phyloP scores from a whole-genome alignment of 2,888 invertebrate species.

The Cenopis cana region DNA sequence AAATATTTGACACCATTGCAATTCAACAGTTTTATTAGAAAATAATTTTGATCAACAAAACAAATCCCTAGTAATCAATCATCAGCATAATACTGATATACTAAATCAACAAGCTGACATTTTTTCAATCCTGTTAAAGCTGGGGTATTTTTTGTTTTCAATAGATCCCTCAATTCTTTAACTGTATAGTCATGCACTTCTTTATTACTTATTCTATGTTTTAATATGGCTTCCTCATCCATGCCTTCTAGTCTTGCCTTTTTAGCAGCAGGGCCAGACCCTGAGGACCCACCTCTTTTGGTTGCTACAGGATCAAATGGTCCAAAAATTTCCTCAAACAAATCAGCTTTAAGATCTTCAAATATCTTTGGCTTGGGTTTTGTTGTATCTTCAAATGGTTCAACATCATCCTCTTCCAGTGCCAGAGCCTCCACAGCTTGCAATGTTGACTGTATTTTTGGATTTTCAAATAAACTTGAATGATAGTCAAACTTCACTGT shows the following conservation, averaged over 20 bases:
- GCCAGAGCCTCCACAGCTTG: constrained; percentile 88
- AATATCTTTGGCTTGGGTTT: constrained; percentile 61
- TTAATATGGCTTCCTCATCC: constrained; percentile 62
- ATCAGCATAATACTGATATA: constrained; percentile 61
- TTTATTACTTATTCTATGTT: constrained; percentile 56
- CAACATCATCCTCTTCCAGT: constrained; percentile 83
- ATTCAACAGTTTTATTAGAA: constrained; percentile 13
- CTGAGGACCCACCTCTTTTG: constrained; percentile 59
- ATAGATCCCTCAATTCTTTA: constrained; percentile 66
- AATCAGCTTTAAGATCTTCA: constrained; percentile 66
- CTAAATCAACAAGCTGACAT: constrained; percentile 67
- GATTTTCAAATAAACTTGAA: constrained; percentile 88
- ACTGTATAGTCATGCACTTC: constrained; percentile 68
- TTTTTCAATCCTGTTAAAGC: constrained; percentile 71
- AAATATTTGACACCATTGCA: neutral
- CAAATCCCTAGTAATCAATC: constrained; percentile 15
- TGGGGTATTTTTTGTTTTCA: constrained; percentile 61
- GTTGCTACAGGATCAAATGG: constrained; percentile 63
- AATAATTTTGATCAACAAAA: constrained; percentile 16
- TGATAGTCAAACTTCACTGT: constrained; percentile 85
- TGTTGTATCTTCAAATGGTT: constrained; percentile 84
- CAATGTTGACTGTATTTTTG: constrained; percentile 86
- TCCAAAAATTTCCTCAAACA: constrained; percentile 76
- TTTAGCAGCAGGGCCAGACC: constrained; percentile 52
- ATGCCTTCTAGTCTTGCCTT: constrained; percentile 60